Conservation (phyloP, 1,140 invertebrate genomes). For the Wasmannia auropunctata region DNA sequence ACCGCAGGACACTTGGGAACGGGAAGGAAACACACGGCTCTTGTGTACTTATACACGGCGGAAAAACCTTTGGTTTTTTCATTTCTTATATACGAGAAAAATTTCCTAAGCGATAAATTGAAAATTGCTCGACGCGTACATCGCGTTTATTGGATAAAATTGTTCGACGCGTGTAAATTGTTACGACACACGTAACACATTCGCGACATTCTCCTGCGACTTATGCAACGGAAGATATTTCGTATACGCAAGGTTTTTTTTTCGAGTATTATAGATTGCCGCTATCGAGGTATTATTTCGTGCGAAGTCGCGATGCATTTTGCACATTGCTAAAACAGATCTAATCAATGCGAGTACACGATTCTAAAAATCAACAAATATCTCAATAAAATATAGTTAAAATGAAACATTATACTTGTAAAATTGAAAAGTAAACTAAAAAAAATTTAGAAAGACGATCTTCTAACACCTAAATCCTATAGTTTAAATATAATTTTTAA, state of each 20-base stretch:
- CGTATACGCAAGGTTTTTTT: not conserved
- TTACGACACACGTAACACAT: constrained; percentile 9
- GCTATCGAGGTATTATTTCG: not conserved
- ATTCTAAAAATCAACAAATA: not conserved
- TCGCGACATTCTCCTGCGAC: constrained; percentile 12
- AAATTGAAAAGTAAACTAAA: not conserved
- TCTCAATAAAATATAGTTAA: not conserved
- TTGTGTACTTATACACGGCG: not conserved
- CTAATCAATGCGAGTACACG: not conserved
- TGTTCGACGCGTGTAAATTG: constrained; percentile 11
- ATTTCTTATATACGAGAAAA: not conserved
- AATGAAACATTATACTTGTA: not conserved
- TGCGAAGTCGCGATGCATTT: not conserved
- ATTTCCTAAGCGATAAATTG: not conserved
- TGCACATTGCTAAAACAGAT: not conserved
- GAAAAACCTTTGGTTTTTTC: not conserved
- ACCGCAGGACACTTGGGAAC: not conserved
- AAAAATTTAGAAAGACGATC: not conserved
- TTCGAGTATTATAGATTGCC: not conserved
- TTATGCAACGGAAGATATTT: constrained; percentile 13
- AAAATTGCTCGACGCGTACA: not conserved
- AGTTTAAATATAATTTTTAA: not conserved
- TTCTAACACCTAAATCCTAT: not conserved
- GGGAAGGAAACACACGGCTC: not conserved
- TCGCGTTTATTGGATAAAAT: constrained; percentile 5